A percentile compares a stretch with the other conserved stretches of the same genome.
Conservation (phyloP, 2,113 vertebrate species). For the Todiramphus chloris region DNA sequence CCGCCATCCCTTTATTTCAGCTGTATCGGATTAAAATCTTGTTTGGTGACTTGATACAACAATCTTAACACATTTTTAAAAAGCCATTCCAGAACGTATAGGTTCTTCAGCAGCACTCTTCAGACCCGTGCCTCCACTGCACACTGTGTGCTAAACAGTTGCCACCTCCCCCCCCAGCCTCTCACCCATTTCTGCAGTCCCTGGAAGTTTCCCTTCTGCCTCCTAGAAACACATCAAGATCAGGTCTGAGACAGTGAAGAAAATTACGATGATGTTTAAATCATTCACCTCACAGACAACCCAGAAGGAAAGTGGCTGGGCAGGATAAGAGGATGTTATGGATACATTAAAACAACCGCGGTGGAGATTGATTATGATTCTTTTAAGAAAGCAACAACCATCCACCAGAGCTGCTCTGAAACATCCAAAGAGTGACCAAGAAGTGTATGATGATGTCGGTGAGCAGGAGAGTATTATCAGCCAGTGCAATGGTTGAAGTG, state of each 20-base stretch:
- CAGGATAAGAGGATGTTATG: conserved; percentile 83
- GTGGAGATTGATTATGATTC: conserved; percentile 89
- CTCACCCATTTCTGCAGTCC: too few relatives aligned
- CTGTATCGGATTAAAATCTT: neutral
- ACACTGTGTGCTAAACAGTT: too few relatives aligned
- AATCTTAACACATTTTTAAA: neutral
- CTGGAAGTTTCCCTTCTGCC: too few relatives aligned
- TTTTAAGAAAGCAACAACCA: conserved; percentile 75
- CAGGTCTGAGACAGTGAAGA: too few relatives aligned
- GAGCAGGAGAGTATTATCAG: conserved; percentile 72
- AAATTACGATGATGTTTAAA: conserved; percentile 80
- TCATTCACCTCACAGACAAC: conserved; percentile 89
- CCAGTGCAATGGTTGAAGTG: too few relatives aligned
- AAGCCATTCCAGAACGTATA: neutral
- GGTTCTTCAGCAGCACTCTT: neutral
- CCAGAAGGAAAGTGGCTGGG: conserved; percentile 94
- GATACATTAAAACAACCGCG: conserved; percentile 89
- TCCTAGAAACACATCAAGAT: too few relatives aligned
- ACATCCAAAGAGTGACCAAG: conserved; percentile 71
- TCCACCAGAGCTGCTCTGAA: neutral
- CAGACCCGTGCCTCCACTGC: too few relatives aligned
- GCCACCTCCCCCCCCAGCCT: too few relatives aligned
- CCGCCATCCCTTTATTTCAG: neutral
- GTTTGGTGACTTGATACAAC: neutral
- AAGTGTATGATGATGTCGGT: conserved; percentile 89